Base-by-base conservation (phyloP, 2,113 vertebrate genomes). In the Prochilodus magdalenae region DNA sequence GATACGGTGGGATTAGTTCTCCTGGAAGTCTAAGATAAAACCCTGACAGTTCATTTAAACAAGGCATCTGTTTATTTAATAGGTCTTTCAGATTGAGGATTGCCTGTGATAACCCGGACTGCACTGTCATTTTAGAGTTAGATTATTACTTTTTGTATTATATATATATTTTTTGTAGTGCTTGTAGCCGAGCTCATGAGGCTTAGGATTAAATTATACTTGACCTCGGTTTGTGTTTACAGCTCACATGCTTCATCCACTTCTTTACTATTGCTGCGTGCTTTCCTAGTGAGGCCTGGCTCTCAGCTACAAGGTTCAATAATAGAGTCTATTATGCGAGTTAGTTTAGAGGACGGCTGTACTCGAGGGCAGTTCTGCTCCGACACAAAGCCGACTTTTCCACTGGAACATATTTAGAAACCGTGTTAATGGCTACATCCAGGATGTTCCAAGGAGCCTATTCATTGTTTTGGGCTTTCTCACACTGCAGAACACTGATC, bases 311-410 rank as follows among this genome's bases (percentile, higher is more conserved):
- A 80, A 36, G 44, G 14, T 33, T 67, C 33, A 47, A 75, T 69
- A 75, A 80, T 65, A 7, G 44, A 63, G 44, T 51, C 59, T 65
- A 51, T 80, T 47, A 36, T 65, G 14, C 24, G 14, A 51, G 44
- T 65, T 14, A 51, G 47, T 59, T 33, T 65, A 73, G 62, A 33
- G 40, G 33, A 74, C 29, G 24, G 27, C 15, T 26, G 27, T 73
- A 36, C 72, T 53, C 44, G 14, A 75, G 80, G 80, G 80, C 44
- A 75, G 33, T 27, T 75, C 57, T 73, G 49, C 24, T 47, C 40
- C 40, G 8, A 44, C n/a, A 55, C 60, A 81, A 55, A 75, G 27
- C 20, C 65, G 22, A 33, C 60, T 81, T 27, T 44, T 80, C 24
- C 24, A 80, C 20, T 24, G 33, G 8, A 33, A 47, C 24, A 70